Percentiles rank a stretch among this genome's conserved stretches.
phyloP scores from a whole-genome alignment of 2,113 vertebrate genomes.

The Apteryx owenii region DNA sequence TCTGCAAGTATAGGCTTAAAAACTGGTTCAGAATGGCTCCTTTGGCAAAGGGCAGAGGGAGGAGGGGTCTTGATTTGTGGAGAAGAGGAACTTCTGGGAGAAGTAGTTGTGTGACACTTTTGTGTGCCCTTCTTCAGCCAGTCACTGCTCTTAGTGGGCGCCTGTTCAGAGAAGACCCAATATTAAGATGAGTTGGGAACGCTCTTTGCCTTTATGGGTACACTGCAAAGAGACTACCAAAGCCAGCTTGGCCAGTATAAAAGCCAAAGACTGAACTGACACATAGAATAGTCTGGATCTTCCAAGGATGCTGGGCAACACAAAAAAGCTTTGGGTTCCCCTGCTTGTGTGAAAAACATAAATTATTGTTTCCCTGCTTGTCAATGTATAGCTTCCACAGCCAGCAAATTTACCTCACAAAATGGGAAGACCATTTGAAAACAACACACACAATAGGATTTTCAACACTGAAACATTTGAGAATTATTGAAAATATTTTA shows the following conservation, averaged over 20 bases:
- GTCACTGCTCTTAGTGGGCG: rapidly evolving
- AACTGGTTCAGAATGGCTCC: not conserved
- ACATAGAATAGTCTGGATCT: not conserved
- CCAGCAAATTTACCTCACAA: not conserved
- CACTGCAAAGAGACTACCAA: not conserved
- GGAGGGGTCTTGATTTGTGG: not conserved
- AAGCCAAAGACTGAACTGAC: not conserved
- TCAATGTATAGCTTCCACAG: not conserved
- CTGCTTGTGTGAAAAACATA: not conserved
- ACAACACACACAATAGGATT: not conserved
- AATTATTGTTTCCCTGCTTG: not conserved
- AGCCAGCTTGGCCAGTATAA: not conserved
- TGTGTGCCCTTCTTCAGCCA: not conserved
- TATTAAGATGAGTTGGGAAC: not conserved
- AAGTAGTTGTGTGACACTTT: not conserved
- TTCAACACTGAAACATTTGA: not conserved
- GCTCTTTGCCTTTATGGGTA: not conserved
- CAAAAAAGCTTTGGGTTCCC: not conserved
- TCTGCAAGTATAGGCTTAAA: constrained; percentile 25
- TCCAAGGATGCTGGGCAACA: not conserved
- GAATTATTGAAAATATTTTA: not conserved
- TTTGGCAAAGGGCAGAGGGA: not conserved
- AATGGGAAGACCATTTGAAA: not conserved
- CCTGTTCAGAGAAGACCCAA: not conserved
- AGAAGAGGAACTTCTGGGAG: not conserved